Conservation (phyloP, 2,113 vertebrate genomes). For the Forbesichthys papilliferus region DNA sequence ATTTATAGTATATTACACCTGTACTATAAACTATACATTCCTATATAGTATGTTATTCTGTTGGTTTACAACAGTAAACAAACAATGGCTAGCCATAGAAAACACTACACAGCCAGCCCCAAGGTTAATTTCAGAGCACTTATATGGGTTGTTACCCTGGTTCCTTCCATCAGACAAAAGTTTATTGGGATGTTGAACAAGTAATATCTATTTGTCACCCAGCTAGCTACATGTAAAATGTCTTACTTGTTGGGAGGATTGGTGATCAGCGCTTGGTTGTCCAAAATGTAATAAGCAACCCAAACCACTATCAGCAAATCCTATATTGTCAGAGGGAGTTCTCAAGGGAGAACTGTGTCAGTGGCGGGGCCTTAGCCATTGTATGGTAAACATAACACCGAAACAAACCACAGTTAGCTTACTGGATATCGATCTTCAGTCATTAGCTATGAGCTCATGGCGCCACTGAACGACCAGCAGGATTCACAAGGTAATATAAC, state of each 20-base stretch:
- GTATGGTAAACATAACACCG: slow-evolving; percentile 69
- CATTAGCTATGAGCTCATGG: slow-evolving; percentile 77
- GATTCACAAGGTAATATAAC: slow-evolving; percentile 70
- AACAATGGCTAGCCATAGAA: too few relatives aligned
- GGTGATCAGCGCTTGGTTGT: slow-evolving; percentile 34
- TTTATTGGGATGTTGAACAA: background rate
- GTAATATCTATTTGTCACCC: slow-evolving; percentile 25
- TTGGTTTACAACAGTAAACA: too few relatives aligned
- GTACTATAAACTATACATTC: too few relatives aligned
- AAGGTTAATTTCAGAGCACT: too few relatives aligned
- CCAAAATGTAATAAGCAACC: slow-evolving; percentile 49
- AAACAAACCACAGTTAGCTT: slow-evolving; percentile 73
- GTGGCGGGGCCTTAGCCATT: slow-evolving; percentile 55
- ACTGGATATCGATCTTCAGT: slow-evolving; percentile 76
- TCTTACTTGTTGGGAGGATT: slow-evolving; percentile 27
- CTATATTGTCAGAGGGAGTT: slow-evolving; percentile 40
- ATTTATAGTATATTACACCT: too few relatives aligned
- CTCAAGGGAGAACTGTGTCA: slow-evolving; percentile 56
- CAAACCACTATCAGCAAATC: slow-evolving; percentile 40
- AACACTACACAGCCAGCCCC: too few relatives aligned
- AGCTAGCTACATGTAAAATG: background rate
- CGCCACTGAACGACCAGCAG: slow-evolving; percentile 69
- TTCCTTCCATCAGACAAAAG: too few relatives aligned
- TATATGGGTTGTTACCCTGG: too few relatives aligned
- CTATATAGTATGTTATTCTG: too few relatives aligned